A percentile compares a stretch with the other conserved stretches of the same genome.
phyloP scores from a whole-genome alignment of 2,113 vertebrate genomes.

The Ophiodon elongatus region DNA sequence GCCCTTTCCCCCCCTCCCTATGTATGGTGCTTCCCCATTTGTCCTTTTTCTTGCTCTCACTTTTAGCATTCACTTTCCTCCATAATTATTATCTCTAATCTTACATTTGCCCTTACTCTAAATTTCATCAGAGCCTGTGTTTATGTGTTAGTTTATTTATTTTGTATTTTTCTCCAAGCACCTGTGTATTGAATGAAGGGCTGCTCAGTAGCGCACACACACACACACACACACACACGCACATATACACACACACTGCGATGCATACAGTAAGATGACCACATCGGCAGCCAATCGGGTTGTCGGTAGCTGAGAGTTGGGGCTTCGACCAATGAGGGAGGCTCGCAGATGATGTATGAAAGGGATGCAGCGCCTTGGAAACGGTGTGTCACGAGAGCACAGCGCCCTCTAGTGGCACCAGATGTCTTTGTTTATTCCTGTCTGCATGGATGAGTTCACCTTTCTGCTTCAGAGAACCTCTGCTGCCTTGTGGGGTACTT shows the following conservation, averaged over 20 bases:
- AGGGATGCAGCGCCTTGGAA: conserved; percentile 73
- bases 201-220: conserved; percentile 23
- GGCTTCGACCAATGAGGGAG: conserved; percentile 60
- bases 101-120: background rate
- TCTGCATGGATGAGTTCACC: conserved; percentile 11
- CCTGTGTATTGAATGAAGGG: conserved; percentile 18
- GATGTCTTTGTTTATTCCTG: conserved; percentile 5
- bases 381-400: conserved; percentile 45
- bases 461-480: background rate
- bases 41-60: background rate
- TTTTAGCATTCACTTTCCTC: background rate
- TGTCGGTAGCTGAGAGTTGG: conserved; percentile 44
- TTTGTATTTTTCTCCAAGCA: background rate
- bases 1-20: conserved; percentile 12
- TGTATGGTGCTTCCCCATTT: background rate
- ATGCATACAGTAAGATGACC: conserved; percentile 71
- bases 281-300: conserved; percentile 81
- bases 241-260: conserved; percentile 18
- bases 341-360: conserved; percentile 43
- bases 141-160: background rate
- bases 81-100: background rate
- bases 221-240: conserved; percentile 17
- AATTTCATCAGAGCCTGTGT: background rate
- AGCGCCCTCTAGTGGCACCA: conserved; percentile 66
- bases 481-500: background rate